Base-by-base conservation (phyloP, 2,888 invertebrate genomes). In the Phyllotreta cruciferae region DNA sequence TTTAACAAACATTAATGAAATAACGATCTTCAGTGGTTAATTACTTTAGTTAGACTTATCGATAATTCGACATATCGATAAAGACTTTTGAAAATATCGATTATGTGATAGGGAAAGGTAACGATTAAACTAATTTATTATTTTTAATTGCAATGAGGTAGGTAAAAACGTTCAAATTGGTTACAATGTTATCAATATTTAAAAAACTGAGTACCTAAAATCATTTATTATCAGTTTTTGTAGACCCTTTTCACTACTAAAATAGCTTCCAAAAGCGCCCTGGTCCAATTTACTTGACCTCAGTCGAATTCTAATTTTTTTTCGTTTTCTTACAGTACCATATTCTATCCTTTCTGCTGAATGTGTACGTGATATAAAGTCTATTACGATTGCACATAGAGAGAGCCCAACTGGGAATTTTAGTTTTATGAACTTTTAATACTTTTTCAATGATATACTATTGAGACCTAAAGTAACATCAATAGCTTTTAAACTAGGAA, bases 271-370 rank as follows among this genome's bases (percentile, higher is more conserved):
- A 6, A n/a, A 3, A 24, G 24, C 24, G 60, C 54, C 8, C 13
- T 41, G 14, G 11, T 49, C 35, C 56, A 62, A 61, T 62, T 62
- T 50, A 56, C 56, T 62, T 62, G 62, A 62, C 62, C 62, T 49
- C 56, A 34, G 49, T 36, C 36, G 56, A 37, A 62, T 50, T 41
- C 56, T 36, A 37, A 42, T 42, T 56, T 49, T 55, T 50, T 52
- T 11, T 11, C 8, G 3, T 52, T 52, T n/a, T 52, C 38, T 10
- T 36, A 9, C 13, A 52, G 3, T 37, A 52, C 52, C 52, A 11
- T 34, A 52, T 10, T 52, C 52, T 52, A 52, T 52, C 52, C 34
- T 52, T 52, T 52, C 52, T 37, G 52, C 52, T 52, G 52, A 52
- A 52, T 52, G 10, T 52, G 52, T 52, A 52, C 13, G 37, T 52